phyloP scores from a whole-genome alignment of 2,888 invertebrate species.

The Nymphalis polychloros region DNA sequence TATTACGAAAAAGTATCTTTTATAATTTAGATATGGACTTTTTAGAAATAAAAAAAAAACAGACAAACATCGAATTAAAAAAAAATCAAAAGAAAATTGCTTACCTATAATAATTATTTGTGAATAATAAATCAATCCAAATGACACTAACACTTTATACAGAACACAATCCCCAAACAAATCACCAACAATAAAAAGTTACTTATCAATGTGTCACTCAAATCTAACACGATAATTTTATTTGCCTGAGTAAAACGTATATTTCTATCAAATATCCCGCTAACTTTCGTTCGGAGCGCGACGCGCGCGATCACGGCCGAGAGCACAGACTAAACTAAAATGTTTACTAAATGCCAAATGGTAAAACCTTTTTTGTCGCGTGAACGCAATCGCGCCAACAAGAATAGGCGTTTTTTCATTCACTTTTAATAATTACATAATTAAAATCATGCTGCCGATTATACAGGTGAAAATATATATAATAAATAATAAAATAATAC shows the following conservation, averaged over 20 bases:
- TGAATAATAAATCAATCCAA: neutral
- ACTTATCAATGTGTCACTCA: neutral
- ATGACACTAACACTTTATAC: neutral
- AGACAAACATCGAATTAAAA: neutral
- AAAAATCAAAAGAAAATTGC: neutral
- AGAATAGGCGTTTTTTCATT: conserved; percentile 16
- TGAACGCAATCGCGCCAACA: conserved; percentile 8
- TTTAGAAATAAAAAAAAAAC: neutral
- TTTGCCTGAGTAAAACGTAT: neutral
- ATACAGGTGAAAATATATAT: neutral
- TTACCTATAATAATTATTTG: neutral
- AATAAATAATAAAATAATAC: too few relatives aligned
- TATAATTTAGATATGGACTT: neutral
- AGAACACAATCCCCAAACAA: neutral
- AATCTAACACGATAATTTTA: conserved; percentile 2
- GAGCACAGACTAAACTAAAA: conserved; percentile 20
- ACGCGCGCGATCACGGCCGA: conserved; percentile 3
- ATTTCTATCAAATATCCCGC: conserved; percentile 1
- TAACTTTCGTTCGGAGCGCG: conserved; percentile 4
- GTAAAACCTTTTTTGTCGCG: conserved; percentile 14
- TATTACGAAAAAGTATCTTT: neutral
- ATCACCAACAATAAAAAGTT: conserved; percentile 1
- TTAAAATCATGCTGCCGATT: neutral
- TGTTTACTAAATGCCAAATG: conserved; percentile 4
- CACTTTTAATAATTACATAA: conserved; percentile 10